A percentile compares a stretch with the other conserved stretches of the same genome.
phyloP scores from a whole-genome alignment of 2,888 invertebrate genomes.

The Spisula subtruncata region DNA sequence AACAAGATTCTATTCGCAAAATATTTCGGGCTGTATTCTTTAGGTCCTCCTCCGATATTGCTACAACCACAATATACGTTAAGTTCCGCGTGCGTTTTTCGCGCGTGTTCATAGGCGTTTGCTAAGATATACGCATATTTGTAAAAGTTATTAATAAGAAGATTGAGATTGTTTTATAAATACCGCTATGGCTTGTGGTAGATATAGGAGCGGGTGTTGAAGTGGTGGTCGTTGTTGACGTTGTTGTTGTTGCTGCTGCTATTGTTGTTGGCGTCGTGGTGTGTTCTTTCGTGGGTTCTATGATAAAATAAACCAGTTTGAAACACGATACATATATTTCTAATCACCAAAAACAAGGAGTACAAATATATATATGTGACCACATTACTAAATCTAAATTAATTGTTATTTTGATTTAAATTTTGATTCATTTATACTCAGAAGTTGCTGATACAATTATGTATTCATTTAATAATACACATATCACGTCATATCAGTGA shows the following conservation, averaged over 20 bases:
- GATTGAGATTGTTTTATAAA: background rate
- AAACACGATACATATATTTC: background rate
- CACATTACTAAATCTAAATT: background rate
- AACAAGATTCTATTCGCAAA: too few species aligned
- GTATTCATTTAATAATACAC: too few species aligned
- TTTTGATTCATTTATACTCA: background rate
- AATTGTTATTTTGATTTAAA: background rate
- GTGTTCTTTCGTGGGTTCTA: background rate
- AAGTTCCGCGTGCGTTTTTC: too few species aligned
- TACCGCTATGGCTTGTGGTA: background rate
- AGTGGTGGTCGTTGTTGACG: background rate
- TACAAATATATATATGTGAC: background rate
- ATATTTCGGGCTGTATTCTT: too few species aligned
- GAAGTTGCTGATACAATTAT: too few species aligned
- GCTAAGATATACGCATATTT: too few species aligned
- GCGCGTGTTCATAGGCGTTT: too few species aligned
- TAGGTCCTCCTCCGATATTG: too few species aligned
- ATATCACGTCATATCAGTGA: too few species aligned
- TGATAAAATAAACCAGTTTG: background rate
- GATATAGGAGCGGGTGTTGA: background rate
- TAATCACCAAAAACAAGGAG: background rate
- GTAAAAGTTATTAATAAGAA: background rate
- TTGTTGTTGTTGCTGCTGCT: background rate
- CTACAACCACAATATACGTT: too few species aligned
- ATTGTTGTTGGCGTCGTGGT: background rate